phyloP scores from a whole-genome alignment of 2,797 vertebrate species.

The Gymnodraco acuticeps region DNA sequence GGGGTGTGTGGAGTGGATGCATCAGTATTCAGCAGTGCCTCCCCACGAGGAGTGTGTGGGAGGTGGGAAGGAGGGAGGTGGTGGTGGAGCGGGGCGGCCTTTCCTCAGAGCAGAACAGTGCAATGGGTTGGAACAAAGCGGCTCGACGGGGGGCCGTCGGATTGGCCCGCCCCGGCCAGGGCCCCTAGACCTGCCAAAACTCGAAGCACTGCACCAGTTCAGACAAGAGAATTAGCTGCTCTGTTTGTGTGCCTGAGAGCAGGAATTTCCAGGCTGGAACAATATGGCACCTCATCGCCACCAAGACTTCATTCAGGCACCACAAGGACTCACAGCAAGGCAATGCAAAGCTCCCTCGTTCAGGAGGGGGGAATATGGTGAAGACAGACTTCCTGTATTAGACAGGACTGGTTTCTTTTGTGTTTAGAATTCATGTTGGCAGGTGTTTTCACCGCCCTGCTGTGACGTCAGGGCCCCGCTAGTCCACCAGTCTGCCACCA shows the following conservation, averaged over 20 bases:
- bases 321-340: conserved; percentile 40
- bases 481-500: too few relatives aligned
- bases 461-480: conserved; percentile 5
- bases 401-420: background rate
- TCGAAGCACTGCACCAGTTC: conserved; percentile 54
- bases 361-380: background rate
- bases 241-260: conserved; percentile 61
- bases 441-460: conserved; percentile 31
- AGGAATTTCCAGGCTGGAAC: conserved; percentile 44
- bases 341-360: conserved; percentile 37
- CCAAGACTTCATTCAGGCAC: conserved; percentile 47
- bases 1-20: conserved; percentile 51
- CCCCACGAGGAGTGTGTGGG: conserved; percentile 66
- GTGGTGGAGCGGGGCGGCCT: conserved; percentile 49
- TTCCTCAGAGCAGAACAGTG: conserved; percentile 73
- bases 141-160: conserved; percentile 74
- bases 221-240: conserved; percentile 75
- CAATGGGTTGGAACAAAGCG: conserved; percentile 82
- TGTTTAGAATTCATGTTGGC: conserved; percentile 33
- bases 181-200: conserved; percentile 73
- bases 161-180: conserved; percentile 68
- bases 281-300: conserved; percentile 50
- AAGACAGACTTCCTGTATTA: conserved; percentile 1
- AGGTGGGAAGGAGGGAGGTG: conserved; percentile 61
- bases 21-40: conserved; percentile 80